Evolutionary conservation across 2,888 invertebrate species (phyloP).

Genomic region (Meteorus colon): DNA sequence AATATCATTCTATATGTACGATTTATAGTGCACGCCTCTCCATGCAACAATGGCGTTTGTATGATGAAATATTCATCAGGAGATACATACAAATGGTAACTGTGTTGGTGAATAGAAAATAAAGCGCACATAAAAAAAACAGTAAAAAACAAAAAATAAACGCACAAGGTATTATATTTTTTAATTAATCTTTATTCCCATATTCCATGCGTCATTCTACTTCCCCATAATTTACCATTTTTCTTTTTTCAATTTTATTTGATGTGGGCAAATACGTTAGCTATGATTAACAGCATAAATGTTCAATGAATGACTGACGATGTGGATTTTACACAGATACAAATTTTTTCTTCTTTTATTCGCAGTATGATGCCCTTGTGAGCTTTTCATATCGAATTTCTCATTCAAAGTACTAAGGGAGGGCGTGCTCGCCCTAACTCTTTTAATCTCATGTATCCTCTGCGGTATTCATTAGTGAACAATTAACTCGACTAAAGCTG

Average conservation of each 20-base stretch:
- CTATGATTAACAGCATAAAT: conserved; percentile 41
- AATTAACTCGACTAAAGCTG: conserved; percentile 42
- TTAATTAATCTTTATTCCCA: neutral
- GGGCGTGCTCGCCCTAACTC: neutral
- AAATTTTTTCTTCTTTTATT: neutral
- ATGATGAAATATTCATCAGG: neutral
- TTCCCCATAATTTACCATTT: neutral
- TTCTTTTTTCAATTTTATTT: neutral
- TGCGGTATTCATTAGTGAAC: conserved; percentile 43
- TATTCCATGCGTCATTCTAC: neutral
- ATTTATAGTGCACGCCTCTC: conserved; percentile 37
- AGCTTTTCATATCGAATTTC: conserved; percentile 33
- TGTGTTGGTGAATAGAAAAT: neutral
- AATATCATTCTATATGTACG: neutral
- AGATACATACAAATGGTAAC: neutral
- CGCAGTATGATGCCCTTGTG: neutral
- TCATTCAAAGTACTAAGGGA: neutral
- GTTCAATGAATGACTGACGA: neutral
- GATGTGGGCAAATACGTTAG: conserved; percentile 35
- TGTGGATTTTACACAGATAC: neutral
- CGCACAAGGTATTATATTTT: neutral
- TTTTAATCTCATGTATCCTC: conserved; percentile 19
- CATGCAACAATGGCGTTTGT: conserved; percentile 23
- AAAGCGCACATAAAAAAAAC: neutral
- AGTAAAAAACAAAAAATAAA: neutral